Percentiles rank a stretch among this genome's conserved stretches.
These are phyloP conservation scores for Barnardius zonarius DNA, from an alignment of 2,113 vertebrate species.

Conservation along the genomic window DNA sequence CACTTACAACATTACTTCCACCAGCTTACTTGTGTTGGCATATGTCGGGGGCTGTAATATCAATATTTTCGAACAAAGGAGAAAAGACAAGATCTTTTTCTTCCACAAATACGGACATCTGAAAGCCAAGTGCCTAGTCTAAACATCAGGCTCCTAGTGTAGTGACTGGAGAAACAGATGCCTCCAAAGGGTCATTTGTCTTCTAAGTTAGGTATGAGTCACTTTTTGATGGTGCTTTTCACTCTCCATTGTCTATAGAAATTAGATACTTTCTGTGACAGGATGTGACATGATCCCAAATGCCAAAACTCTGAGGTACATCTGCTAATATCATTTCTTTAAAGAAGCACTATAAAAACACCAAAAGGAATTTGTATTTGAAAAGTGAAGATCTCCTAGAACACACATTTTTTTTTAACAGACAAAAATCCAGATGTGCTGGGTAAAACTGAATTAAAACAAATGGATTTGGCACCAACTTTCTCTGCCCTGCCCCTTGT, in stretches of 20 bases:
- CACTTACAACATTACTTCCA: background rate
- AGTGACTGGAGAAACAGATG: background rate
- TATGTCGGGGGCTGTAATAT: background rate
- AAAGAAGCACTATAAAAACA: background rate
- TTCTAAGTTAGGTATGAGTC: background rate
- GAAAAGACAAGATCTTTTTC: background rate
- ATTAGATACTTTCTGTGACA: background rate
- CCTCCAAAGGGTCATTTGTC: background rate
- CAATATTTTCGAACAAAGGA: background rate
- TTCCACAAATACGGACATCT: background rate
- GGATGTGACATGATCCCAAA: background rate
- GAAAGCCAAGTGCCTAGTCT: background rate
- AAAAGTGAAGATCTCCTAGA: background rate
- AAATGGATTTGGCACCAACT: background rate
- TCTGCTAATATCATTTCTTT: background rate
- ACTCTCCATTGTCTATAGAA: background rate
- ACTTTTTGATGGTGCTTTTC: background rate
- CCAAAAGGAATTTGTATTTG: background rate
- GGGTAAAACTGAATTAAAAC: background rate
- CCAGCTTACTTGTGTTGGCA: background rate
- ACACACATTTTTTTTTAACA: background rate
- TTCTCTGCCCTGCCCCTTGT: background rate
- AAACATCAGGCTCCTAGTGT: background rate
- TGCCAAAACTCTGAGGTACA: background rate
- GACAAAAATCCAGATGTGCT: background rate